Evolutionary conservation across 2,888 invertebrate species (phyloP).

Genomic region (Ophion ventricosus): DNA sequence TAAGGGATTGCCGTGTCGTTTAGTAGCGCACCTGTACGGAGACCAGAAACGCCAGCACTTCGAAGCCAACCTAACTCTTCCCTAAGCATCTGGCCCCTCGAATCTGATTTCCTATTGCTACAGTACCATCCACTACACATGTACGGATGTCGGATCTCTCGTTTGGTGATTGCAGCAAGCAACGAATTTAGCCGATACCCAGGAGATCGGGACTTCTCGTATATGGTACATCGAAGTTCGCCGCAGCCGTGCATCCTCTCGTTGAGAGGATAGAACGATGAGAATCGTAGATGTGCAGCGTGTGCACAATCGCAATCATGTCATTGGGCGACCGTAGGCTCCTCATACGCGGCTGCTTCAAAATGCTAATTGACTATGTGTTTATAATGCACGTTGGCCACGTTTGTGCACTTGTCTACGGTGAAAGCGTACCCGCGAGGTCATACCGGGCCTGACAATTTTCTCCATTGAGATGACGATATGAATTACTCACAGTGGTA

Average conservation of each 20-base stretch:
- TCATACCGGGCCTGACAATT: constrained; percentile 25
- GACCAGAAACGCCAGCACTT: constrained; percentile 11
- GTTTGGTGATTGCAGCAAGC: background rate
- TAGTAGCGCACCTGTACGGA: constrained; percentile 31
- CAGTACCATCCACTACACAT: background rate
- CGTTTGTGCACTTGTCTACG: constrained; percentile 13
- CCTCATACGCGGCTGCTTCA: constrained; percentile 37
- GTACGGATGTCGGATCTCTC: constrained; percentile 34
- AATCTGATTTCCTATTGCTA: constrained; percentile 9
- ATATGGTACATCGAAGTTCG: constrained; percentile 30
- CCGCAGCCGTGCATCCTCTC: background rate
- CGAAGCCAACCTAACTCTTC: constrained; percentile 11
- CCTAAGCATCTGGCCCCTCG: constrained; percentile 47
- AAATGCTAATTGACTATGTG: constrained; percentile 53
- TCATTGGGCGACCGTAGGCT: constrained; percentile 18
- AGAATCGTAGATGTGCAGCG: constrained; percentile 12
- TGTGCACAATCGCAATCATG: constrained; percentile 19
- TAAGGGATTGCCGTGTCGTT: constrained; percentile 30
- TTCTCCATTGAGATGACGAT: constrained; percentile 47
- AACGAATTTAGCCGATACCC: constrained; percentile 29
- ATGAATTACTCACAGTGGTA: constrained; percentile 32
- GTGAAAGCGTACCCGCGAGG: background rate
- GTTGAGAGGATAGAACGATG: constrained; percentile 29
- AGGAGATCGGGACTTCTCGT: background rate
- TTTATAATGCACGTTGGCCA: constrained; percentile 39